phyloP scores from a whole-genome alignment of 35 echinoderm and acorn worm genomes.

The Acanthaster planci region DNA sequence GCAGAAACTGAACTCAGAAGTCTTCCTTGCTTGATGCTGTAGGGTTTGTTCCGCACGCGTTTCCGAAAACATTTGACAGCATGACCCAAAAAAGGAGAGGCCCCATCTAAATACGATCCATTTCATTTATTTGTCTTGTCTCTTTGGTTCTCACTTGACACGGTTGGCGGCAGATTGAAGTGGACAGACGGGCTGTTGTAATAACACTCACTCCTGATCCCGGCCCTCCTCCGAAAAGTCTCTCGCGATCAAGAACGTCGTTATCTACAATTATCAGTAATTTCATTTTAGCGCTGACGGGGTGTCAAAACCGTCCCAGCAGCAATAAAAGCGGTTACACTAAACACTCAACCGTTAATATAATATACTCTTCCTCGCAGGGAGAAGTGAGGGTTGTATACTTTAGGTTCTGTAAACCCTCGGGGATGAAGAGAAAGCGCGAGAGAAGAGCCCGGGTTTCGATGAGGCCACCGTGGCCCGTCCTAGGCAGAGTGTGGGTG shows the following conservation, averaged over 20 bases:
- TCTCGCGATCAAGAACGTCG: background rate
- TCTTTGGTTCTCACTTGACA: constrained; percentile 3
- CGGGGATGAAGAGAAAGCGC: background rate
- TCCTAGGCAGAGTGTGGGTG: background rate
- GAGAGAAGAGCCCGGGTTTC: background rate
- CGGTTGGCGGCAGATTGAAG: background rate
- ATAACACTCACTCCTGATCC: constrained; percentile 20
- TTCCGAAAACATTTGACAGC: constrained; percentile 33
- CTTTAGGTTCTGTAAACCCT: background rate
- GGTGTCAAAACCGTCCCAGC: constrained; percentile 6
- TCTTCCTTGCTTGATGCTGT: background rate
- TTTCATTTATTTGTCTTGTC: constrained; percentile 23
- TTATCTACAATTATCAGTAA: background rate
- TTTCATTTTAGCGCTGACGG: constrained; percentile 3
- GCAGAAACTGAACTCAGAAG: too few species aligned
- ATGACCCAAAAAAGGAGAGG: constrained; percentile 5
- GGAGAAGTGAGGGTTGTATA: background rate
- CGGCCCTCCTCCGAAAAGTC: background rate
- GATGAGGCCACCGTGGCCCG: too few species aligned
- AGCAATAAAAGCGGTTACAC: constrained; percentile 27
- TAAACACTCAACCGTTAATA: constrained; percentile 29
- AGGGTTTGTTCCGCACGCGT: constrained; percentile 9
- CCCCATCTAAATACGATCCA: background rate
- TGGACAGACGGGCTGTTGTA: background rate
- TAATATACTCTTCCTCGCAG: constrained; percentile 7